These are phyloP conservation scores for Lates calcarifer DNA, from an alignment of 2,113 vertebrate genomes.

Conservation along the genomic window DNA sequence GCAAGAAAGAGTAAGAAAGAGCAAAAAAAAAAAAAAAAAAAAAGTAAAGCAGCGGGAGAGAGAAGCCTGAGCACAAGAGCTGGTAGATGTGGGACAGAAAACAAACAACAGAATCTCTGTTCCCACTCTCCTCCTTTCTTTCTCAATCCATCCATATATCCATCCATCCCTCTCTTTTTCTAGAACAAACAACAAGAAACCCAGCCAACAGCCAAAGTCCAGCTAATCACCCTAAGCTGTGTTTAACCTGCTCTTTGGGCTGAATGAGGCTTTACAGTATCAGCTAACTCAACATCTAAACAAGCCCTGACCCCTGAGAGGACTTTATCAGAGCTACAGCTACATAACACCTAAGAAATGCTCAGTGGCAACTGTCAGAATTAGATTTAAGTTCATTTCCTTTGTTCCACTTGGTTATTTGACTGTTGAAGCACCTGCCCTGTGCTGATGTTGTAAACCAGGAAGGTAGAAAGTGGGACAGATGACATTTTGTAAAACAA, in stretches of 20 bases:
- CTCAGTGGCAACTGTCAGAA: too few relatives aligned
- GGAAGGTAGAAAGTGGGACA: too few relatives aligned
- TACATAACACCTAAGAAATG: too few relatives aligned
- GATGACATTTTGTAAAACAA: too few relatives aligned
- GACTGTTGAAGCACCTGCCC: too few relatives aligned
- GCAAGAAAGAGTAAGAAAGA: not conserved
- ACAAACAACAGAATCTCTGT: conserved; percentile 36
- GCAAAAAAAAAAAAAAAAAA: not conserved
- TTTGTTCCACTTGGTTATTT: too few relatives aligned
- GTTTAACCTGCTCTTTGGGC: conserved; percentile 48
- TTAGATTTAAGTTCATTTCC: too few relatives aligned
- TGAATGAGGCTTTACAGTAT: conserved; percentile 15
- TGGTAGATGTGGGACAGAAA: not conserved
- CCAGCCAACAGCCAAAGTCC: conserved; percentile 58
- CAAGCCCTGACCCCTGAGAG: conserved; percentile 1
- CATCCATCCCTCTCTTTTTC: not conserved
- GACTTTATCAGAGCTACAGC: too few relatives aligned
- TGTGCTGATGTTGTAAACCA: too few relatives aligned
- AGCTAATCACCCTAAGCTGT: conserved; percentile 47
- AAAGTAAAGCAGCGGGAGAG: not conserved
- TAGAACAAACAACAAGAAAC: conserved; percentile 45
- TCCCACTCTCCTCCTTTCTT: conserved; percentile 31
- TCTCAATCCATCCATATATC: not conserved
- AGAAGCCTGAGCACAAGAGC: not conserved
- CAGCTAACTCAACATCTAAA: conserved; percentile 23